Percentiles rank a stretch among this genome's conserved stretches.
These are phyloP conservation scores for Pyrochroa serraticornis DNA, from an alignment of 2,888 invertebrate genomes.

Conservation along the genomic window DNA sequence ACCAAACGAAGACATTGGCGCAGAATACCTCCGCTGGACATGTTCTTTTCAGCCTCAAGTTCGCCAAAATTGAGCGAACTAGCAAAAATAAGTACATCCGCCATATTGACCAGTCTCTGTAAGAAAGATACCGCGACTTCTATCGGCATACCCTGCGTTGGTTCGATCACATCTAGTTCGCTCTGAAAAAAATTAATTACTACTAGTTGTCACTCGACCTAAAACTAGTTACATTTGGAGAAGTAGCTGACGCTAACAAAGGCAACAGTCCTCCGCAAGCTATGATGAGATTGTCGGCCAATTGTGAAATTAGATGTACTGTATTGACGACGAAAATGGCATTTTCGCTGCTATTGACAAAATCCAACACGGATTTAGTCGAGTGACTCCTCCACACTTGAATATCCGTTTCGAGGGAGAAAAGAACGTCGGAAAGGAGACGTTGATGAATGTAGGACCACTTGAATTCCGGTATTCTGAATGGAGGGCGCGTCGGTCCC, in stretches of 20 bases:
- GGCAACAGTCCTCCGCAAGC: slow-evolving; percentile 97
- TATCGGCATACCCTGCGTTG: slow-evolving; percentile 98
- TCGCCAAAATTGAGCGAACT: slow-evolving; percentile 97
- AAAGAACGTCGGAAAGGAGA: slow-evolving; percentile 92
- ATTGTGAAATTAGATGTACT: slow-evolving; percentile 97
- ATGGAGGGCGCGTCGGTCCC: slow-evolving; percentile 91
- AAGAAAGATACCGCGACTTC: slow-evolving; percentile 97
- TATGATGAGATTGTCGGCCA: slow-evolving; percentile 98
- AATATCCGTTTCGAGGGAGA: slow-evolving; percentile 96
- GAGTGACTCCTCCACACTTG: slow-evolving; percentile 92
- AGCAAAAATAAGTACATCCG: slow-evolving; percentile 97
- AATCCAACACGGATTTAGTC: slow-evolving; percentile 95
- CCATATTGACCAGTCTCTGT: slow-evolving; percentile 97
- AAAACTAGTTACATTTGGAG: slow-evolving; percentile 86
- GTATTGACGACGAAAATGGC: slow-evolving; percentile 99
- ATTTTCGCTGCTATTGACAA: slow-evolving; percentile 97
- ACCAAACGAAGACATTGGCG: slow-evolving; percentile 94
- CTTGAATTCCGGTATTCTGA: slow-evolving; percentile 98
- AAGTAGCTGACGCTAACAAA: slow-evolving; percentile 95
- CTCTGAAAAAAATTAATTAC: slow-evolving; percentile 68
- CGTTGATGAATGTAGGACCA: slow-evolving; percentile 99
- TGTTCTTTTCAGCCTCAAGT: slow-evolving; percentile 98
- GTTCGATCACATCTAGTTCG: slow-evolving; percentile 97
- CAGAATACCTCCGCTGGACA: slow-evolving; percentile 98
- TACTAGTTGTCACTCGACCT: not conserved